phyloP scores from a whole-genome alignment of 2,797 vertebrate species.

The Coluber constrictor region DNA sequence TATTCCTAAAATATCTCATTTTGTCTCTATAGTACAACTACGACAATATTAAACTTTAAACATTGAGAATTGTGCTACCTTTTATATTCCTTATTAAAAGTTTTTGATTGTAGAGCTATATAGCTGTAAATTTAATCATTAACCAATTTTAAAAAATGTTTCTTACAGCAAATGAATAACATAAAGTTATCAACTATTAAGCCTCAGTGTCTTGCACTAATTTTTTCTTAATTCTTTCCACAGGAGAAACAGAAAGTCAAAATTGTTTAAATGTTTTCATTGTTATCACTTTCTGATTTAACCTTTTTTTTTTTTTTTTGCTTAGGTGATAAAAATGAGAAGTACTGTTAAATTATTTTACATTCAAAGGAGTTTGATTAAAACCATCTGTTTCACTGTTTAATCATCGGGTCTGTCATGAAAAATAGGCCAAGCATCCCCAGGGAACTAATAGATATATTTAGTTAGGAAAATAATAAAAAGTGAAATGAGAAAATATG shows the following conservation, averaged over 20 bases:
- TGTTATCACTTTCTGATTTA: conserved; percentile 54
- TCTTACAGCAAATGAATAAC: neutral
- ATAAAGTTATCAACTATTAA: neutral
- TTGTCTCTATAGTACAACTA: neutral
- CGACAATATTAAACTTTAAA: neutral
- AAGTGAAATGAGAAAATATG: conserved; percentile 48
- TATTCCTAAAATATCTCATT: neutral
- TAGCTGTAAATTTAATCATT: neutral
- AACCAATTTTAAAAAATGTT: neutral
- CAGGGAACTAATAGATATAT: conserved; percentile 25
- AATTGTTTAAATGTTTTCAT: conserved; percentile 32
- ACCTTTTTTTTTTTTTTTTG: neutral
- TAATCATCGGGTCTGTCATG: conserved; percentile 52
- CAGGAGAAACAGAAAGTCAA: conserved; percentile 30
- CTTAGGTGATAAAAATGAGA: conserved; percentile 33
- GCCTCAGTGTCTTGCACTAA: neutral
- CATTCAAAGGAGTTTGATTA: conserved; percentile 58
- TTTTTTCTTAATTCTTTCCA: neutral
- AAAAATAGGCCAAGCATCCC: conserved; percentile 53
- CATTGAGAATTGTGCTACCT: neutral
- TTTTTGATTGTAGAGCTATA: neutral
- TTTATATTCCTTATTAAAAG: neutral
- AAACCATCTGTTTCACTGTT: conserved; percentile 66
- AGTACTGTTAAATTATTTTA: conserved; percentile 57
- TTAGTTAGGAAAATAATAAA: conserved; percentile 57